Evolutionary conservation across 2,113 vertebrate genomes (phyloP).

Genomic region (Neomonachus schauinslandi): DNA sequence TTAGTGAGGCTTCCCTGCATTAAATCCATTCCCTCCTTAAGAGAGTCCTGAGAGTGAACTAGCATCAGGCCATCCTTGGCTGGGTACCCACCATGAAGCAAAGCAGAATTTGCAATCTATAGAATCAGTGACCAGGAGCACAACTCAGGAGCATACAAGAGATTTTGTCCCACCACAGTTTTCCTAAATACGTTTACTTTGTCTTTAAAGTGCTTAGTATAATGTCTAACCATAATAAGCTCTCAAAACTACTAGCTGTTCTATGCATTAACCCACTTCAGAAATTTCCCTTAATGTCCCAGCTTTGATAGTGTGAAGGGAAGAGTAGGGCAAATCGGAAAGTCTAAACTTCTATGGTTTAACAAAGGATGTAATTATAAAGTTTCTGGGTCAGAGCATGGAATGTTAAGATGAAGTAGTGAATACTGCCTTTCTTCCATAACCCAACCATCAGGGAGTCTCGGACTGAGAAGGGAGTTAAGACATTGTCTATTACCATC

Average conservation of each 20-base stretch:
- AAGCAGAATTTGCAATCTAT: neutral
- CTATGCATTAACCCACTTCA: neutral
- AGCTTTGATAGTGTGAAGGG: neutral
- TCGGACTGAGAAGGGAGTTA: neutral
- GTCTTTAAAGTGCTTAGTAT: neutral
- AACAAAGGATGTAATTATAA: neutral
- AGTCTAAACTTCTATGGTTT: neutral
- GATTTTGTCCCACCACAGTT: neutral
- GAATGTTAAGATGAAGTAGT: neutral
- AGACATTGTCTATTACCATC: neutral
- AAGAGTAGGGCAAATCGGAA: neutral
- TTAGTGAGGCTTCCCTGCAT: too few species aligned
- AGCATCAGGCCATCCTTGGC: neutral
- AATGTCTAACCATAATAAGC: neutral
- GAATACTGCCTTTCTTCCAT: neutral
- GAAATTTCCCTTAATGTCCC: neutral
- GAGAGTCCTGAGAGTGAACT: too few species aligned
- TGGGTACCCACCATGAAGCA: neutral
- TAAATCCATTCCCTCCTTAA: neutral
- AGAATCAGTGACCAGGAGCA: neutral
- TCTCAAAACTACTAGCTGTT: neutral
- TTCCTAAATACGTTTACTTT: neutral
- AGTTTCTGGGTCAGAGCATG: neutral
- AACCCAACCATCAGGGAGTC: neutral
- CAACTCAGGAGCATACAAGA: neutral